Conservation (phyloP, 2,113 vertebrate species). For the Phocoena sinus region DNA sequence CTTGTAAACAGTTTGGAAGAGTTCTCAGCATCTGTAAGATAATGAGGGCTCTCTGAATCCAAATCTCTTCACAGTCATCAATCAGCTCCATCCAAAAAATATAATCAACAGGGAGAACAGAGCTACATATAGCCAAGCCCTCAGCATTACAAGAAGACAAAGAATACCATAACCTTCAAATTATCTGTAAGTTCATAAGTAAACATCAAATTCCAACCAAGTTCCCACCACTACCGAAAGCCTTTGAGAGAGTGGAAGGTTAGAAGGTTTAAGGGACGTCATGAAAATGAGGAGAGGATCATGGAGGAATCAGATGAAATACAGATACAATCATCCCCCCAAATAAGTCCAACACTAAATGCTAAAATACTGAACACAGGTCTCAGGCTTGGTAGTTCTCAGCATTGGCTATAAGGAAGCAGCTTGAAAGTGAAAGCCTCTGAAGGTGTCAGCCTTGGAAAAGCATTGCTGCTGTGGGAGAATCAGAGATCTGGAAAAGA, state of each 20-base stretch:
- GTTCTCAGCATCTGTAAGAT: not conserved
- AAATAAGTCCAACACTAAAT: not conserved
- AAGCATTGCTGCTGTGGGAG: not conserved
- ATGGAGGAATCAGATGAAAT: not conserved
- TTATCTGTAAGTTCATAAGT: not conserved
- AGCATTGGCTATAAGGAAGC: not conserved
- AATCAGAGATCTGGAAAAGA: not conserved
- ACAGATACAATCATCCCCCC: not conserved
- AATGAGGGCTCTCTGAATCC: not conserved
- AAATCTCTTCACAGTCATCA: not conserved
- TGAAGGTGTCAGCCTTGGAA: not conserved
- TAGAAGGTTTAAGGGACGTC: not conserved
- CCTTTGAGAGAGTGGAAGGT: not conserved
- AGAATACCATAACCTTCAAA: not conserved
- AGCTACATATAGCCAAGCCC: not conserved
- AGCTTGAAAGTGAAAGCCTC: not conserved
- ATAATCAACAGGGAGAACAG: not conserved
- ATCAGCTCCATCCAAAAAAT: not conserved
- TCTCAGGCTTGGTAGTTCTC: not conserved
- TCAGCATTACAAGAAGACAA: not conserved
- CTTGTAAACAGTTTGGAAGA: not conserved
- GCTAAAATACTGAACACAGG: not conserved
- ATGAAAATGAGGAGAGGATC: not conserved
- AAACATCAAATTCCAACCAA: not conserved
- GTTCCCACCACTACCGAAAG: not conserved